Evolutionary conservation across 2,113 vertebrate genomes (phyloP), one percentile per base, ranked within the genome.

Genomic region (Boulengeromyrus knoepffleri): DNA sequence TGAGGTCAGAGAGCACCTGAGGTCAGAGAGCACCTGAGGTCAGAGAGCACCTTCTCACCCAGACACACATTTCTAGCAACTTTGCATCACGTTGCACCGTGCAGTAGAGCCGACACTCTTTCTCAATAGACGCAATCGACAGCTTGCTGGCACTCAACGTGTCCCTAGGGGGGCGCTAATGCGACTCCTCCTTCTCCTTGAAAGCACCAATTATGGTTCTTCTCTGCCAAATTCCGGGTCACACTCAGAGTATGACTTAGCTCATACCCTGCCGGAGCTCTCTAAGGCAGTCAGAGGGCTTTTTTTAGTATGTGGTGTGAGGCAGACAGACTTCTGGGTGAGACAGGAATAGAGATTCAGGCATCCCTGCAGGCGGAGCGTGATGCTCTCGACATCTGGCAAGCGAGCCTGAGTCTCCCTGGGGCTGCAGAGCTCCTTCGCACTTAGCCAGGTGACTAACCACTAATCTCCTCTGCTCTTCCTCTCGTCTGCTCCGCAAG

Each of bases 291-390:
- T 31, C 36, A 45, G 36, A 45, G 42, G 36, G 46, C 46, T 85
- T 85, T 85, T 85, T 47, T 42, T 85, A 49, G 17, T 12, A 4
- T 50, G 21, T 50, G 8, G 12, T 50, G 85, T 86, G 46, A 86
- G 24, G 45, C 47, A 27, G 45, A 50, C 85, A 49, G 84, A 86
- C 21, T 50, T 47, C 24, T 13, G 21, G n/a, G 85, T 50, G 85
- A 86, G 47, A 86, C 85, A 46, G 47, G 85, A 86, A 86, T 86
- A 86, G 85, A 86, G 47, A 86, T 86, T n/a, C 47, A 0, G 85
- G n/a, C 21, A 86, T 86, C 85, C 45, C 47, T 86, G 10, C 19
- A 36, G 85, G 85, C 49, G 1, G n/a, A 24, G n/a, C 8, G 47
- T 86, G 85, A 50, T 10, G 47, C 85, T 5, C 10, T 49, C 47